Percentiles rank a stretch among this genome's conserved stretches.
These are phyloP conservation scores for Argentina silus DNA, from an alignment of 2,797 vertebrate species.

Conservation along the genomic window DNA sequence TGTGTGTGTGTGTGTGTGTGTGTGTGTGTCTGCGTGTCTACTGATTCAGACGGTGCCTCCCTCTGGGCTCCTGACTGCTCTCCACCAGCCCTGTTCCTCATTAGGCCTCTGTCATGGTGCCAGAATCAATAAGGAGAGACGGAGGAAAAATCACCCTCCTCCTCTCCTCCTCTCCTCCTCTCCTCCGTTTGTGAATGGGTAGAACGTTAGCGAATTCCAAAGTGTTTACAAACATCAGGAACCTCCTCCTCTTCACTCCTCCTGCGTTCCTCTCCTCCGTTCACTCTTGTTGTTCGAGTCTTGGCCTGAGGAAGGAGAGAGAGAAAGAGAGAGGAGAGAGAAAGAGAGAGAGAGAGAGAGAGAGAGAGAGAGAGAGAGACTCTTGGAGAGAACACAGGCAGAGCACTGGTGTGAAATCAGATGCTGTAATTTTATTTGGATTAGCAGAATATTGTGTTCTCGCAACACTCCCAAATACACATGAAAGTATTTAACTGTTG, in stretches of 20 bases:
- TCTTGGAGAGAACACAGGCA: neutral
- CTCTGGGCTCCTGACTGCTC: conserved; percentile 61
- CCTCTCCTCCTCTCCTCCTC: neutral
- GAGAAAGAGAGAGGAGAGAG: conserved; percentile 14
- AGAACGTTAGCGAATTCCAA: conserved; percentile 75
- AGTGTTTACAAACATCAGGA: conserved; percentile 70
- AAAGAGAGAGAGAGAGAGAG: conserved; percentile 6
- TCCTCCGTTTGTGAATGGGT: conserved; percentile 59
- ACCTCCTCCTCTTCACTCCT: conserved; percentile 55
- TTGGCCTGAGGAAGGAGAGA: conserved; percentile 6
- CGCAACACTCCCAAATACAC: conserved; percentile 68
- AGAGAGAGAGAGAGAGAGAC: neutral
- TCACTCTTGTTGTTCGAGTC: conserved; percentile 29
- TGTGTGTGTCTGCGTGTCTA: conserved; percentile 32
- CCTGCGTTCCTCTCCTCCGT: conserved; percentile 30
- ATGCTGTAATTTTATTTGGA: conserved; percentile 63
- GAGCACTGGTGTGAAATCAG: conserved; percentile 57
- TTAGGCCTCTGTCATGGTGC: conserved; percentile 73
- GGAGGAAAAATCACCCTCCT: conserved; percentile 48
- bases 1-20: conserved; percentile 33
- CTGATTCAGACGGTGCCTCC: conserved; percentile 52
- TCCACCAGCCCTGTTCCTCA: conserved; percentile 76
- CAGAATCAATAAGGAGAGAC: conserved; percentile 79
- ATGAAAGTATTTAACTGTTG: conserved; percentile 74
- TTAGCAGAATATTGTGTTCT: conserved; percentile 60